phyloP scores from a whole-genome alignment of 1,140 invertebrate genomes.

The Archegozetes longisetosus region DNA sequence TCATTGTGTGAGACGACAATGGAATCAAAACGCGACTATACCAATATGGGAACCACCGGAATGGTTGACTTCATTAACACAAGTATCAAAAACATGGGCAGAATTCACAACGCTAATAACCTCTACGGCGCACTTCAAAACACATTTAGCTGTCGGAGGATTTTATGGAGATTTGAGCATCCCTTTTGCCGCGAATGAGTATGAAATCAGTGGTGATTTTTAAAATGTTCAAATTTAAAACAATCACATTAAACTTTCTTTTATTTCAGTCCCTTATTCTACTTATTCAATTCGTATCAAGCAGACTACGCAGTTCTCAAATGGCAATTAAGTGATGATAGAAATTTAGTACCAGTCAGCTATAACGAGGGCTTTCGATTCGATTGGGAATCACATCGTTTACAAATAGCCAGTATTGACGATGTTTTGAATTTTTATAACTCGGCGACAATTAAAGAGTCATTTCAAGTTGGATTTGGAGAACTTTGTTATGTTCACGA shows the following conservation, averaged over 20 bases:
- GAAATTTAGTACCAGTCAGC: too few relatives aligned
- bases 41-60: background rate
- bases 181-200: background rate
- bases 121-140: background rate
- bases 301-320: background rate
- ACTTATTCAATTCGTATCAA: background rate
- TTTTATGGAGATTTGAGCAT: background rate
- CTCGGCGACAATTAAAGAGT: background rate
- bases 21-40: background rate
- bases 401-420: background rate
- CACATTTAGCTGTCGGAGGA: background rate
- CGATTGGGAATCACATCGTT: background rate
- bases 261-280: background rate
- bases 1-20: background rate
- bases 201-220: too few relatives aligned
- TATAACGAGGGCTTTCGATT: background rate
- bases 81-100: background rate
- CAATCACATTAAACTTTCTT: too few relatives aligned
- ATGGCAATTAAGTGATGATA: too few relatives aligned
- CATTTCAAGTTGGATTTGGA: background rate
- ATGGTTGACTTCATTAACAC: background rate
- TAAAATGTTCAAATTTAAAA: too few relatives aligned
- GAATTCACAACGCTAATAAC: background rate
- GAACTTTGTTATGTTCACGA: background rate
- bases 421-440: background rate